Conservation (phyloP, 92 coral and sea anemone genomes). For the Porites cylindrica region DNA sequence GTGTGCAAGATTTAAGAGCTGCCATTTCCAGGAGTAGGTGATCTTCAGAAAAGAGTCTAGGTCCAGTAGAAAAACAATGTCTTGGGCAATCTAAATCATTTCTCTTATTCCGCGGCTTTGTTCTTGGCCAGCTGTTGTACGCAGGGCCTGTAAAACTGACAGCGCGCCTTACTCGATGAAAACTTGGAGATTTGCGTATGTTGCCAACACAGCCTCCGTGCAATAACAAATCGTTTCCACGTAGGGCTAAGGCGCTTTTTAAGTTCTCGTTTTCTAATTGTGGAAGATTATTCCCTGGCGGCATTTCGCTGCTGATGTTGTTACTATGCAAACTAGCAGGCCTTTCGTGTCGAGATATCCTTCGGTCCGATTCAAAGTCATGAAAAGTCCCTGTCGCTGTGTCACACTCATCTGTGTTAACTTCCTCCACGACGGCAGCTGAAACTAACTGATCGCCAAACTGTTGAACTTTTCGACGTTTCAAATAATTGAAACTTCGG, state of each 20-base stretch:
- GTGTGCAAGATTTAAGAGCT: background rate
- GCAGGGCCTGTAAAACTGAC: slow-evolving; percentile 71
- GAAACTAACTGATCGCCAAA: slow-evolving; percentile 39
- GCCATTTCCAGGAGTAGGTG: slow-evolving; percentile 5
- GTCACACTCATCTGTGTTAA: slow-evolving; percentile 39
- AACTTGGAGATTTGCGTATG: slow-evolving; percentile 9
- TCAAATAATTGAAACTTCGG: slow-evolving; percentile 72
- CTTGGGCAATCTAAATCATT: background rate
- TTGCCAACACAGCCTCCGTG: slow-evolving; percentile 12
- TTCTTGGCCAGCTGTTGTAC: slow-evolving; percentile 84
- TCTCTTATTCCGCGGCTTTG: slow-evolving; percentile 42
- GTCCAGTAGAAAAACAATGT: background rate
- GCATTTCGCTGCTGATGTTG: slow-evolving; percentile 72
- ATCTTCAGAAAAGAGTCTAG: slow-evolving; percentile 10
- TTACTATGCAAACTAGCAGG: slow-evolving; percentile 21
- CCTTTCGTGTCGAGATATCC: slow-evolving; percentile 42
- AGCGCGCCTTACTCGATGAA: slow-evolving; percentile 44
- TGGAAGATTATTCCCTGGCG: slow-evolving; percentile 70
- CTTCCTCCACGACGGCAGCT: slow-evolving; percentile 43
- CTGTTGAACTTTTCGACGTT: slow-evolving; percentile 68
- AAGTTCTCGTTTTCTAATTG: slow-evolving; percentile 47
- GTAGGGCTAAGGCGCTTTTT: slow-evolving; percentile 52
- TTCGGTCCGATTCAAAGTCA: slow-evolving; percentile 79
- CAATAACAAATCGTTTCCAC: slow-evolving; percentile 42
- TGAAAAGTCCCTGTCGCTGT: slow-evolving; percentile 97